phyloP scores from a whole-genome alignment of 1,140 invertebrate genomes.

The Drosophila kanapiae region DNA sequence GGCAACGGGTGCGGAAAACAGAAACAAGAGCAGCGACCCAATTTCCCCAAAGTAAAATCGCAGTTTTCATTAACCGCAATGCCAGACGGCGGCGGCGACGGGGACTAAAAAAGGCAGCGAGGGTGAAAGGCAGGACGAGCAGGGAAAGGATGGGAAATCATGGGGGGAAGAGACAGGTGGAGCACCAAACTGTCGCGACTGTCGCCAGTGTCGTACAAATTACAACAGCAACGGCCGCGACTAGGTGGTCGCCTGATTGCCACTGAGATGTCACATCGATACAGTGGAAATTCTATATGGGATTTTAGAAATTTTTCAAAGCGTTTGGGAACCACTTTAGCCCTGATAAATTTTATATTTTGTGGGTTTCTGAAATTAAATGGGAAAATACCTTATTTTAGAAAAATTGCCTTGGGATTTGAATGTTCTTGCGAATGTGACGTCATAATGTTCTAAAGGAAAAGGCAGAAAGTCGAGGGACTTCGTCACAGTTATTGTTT shows the following conservation, averaged over 20 bases:
- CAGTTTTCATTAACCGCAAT: constrained; percentile 75
- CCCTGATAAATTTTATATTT: background rate
- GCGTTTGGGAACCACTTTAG: background rate
- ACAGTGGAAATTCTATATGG: constrained; percentile 16
- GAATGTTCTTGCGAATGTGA: no score
- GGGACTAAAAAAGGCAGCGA: background rate
- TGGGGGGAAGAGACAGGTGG: constrained; percentile 4
- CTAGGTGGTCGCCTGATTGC: constrained; percentile 50
- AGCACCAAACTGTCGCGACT: constrained; percentile 56
- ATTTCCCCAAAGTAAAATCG: constrained; percentile 74
- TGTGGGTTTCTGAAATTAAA: background rate
- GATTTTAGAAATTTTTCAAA: background rate
- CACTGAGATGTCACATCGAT: constrained; percentile 42
- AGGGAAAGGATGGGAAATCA: no score
- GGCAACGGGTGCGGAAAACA: constrained; percentile 25
- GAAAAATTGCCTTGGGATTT: no score
- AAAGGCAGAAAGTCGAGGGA: no score
- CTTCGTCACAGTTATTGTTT: no score
- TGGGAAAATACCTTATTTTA: no score
- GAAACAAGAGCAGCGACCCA: constrained; percentile 68
- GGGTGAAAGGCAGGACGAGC: background rate
- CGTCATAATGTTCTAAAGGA: no score
- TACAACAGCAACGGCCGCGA: constrained; percentile 34
- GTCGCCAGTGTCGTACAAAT: constrained; percentile 49
- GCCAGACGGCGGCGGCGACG: constrained; percentile 50